phyloP scores from a whole-genome alignment of 2,797 vertebrate genomes.

The Intellagama lesueurii region DNA sequence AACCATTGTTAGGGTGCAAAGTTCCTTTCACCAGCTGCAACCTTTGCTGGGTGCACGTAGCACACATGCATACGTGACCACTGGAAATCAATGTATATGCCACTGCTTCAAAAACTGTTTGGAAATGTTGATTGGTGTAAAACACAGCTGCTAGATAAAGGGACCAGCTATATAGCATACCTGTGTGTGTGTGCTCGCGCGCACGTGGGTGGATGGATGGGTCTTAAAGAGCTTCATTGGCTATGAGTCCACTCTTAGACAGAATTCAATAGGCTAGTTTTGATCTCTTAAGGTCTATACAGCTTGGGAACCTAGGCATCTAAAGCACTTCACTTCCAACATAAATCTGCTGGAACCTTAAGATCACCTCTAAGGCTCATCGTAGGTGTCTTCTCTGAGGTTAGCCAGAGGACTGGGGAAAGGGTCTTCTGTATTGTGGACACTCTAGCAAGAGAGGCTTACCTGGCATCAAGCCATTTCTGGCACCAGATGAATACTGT shows the following conservation, averaged over 20 bases:
- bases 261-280: neutral
- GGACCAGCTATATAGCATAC: neutral
- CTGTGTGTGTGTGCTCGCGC: too few relatives aligned
- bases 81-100: neutral
- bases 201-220: too few relatives aligned
- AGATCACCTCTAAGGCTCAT: neutral
- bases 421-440: neutral
- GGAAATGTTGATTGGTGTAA: neutral
- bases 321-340: neutral
- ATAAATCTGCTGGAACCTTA: neutral
- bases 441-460: neutral
- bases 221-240: neutral
- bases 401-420: neutral
- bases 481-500: neutral
- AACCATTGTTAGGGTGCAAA: neutral
- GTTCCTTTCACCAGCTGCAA: neutral
- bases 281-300: neutral
- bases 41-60: neutral
- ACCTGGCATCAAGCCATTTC: neutral
- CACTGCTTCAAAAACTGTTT: neutral
- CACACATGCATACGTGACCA: neutral
- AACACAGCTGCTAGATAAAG: neutral
- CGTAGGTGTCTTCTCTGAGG: neutral
- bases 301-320: neutral
- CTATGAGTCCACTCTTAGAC: neutral